phyloP scores from a whole-genome alignment of 2,797 vertebrate species.

The Anabas testudineus region DNA sequence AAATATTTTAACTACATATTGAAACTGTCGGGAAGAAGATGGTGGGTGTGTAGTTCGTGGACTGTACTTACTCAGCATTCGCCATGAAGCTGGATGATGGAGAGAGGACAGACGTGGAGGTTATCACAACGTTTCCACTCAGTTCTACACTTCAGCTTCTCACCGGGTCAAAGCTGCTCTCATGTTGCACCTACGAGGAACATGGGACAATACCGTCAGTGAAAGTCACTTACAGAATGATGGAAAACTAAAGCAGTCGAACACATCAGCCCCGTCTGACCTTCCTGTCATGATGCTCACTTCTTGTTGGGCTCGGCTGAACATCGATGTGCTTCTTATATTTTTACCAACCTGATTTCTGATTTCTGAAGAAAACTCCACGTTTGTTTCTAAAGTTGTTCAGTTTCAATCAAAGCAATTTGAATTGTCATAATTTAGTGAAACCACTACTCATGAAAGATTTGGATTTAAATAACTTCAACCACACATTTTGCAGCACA shows the following conservation, averaged over 20 bases:
- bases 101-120: conserved; percentile 38
- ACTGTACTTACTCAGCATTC: conserved; percentile 77
- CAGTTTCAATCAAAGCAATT: too few species aligned
- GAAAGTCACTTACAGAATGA: not conserved
- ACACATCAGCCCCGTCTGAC: not conserved
- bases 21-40: too few species aligned
- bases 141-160: conserved; percentile 60
- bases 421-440: too few species aligned
- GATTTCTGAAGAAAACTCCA: too few species aligned
- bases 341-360: not conserved
- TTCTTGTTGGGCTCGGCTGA: too few species aligned
- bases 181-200: conserved; percentile 68
- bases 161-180: conserved; percentile 56
- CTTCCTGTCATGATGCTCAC: too few species aligned
- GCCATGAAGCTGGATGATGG: conserved; percentile 71
- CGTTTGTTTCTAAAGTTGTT: too few species aligned
- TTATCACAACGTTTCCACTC: conserved; percentile 54
- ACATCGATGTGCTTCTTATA: not conserved
- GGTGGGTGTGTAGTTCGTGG: not conserved
- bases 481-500: not conserved
- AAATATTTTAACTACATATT: not conserved
- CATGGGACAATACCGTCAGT: not conserved
- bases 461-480: too few species aligned
- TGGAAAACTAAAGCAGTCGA: not conserved
- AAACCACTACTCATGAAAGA: too few species aligned